Evolutionary conservation across 2,888 invertebrate species (phyloP), one percentile per base, ranked within the genome.

Genomic region (Synergus gifuensis): DNA sequence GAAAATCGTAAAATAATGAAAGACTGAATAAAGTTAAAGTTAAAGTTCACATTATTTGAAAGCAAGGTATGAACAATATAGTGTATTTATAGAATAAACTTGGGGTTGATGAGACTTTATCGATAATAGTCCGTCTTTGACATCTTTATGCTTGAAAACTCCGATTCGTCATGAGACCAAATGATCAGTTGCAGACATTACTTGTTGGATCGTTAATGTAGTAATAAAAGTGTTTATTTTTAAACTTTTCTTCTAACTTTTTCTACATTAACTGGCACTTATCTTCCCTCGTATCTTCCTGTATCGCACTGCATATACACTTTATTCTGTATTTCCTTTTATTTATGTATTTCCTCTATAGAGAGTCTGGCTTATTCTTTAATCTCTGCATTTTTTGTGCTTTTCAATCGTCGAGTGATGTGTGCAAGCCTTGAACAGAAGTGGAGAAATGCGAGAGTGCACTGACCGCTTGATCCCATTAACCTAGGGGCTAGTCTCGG

Each of bases 391-490:
- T 36, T 54, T 73, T 73, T 79, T 80, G 77, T 79, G 76, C 81
- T 83, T 82, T 81, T 77, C 77, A 76, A 81, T 76, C 80, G 58
- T 58, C 76, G 66, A 44, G 77, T 73, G 79, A 78, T 79, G 77
- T 60, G 58, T 60, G 58, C 76, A 78, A 81, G 83, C 80, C 79
- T 81, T 81, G 78, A 85, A 84, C 83, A 83, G 83, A 80, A 82
- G 76, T 82, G 79, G 79, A 81, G 78, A 82, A 83, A 84, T 83
- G 84, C 83, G 82, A 79, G 84, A 85, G 86, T 85, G 86, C 87
- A 86, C 82, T 84, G 87, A 86, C 87, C 85, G 86, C 83, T 79
- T 83, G 83, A 87, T 86, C 84, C 82, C 83, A 86, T 88, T 86
- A 87, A 83, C 85, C 77, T 78, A 79, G 60, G 77, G 76, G 67